A percentile compares a stretch with the other conserved stretches of the same genome.
These are phyloP conservation scores for Protophormia terraenovae DNA, from an alignment of 2,888 invertebrate genomes.

Conservation along the genomic window DNA sequence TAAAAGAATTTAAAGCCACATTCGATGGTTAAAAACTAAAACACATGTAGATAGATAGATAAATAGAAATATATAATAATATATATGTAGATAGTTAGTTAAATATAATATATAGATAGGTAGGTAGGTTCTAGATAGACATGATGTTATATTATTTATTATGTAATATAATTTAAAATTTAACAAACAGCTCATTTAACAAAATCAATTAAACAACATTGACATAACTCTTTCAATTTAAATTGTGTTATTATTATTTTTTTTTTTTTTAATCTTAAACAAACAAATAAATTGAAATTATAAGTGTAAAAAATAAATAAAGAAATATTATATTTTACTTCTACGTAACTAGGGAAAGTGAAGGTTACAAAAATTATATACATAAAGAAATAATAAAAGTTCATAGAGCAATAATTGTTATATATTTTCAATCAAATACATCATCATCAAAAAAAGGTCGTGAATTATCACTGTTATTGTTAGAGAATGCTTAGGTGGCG, in stretches of 20 bases:
- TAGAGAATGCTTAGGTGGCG: too few relatives aligned
- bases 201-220: slow-evolving; percentile 62
- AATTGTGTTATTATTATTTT: slow-evolving; percentile 33
- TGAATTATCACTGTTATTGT: neutral
- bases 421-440: neutral
- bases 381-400: neutral
- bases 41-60: slow-evolving; percentile 10
- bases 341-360: slow-evolving; percentile 45
- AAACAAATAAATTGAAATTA: slow-evolving; percentile 10
- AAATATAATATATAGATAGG: slow-evolving; percentile 35
- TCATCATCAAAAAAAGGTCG: neutral
- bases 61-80: slow-evolving; percentile 2
- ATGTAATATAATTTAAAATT: slow-evolving; percentile 56
- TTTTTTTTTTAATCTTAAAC: neutral
- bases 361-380: slow-evolving; percentile 19
- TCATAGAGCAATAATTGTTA: slow-evolving; percentile 11
- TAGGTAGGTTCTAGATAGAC: too few relatives aligned
- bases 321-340: slow-evolving; percentile 24
- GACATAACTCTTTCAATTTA: slow-evolving; percentile 58
- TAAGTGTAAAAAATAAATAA: neutral
- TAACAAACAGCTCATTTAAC: slow-evolving; percentile 64
- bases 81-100: slow-evolving; percentile 13
- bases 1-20: slow-evolving; percentile 54
- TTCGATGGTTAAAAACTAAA: slow-evolving; percentile 45
- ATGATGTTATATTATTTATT: slow-evolving; percentile 38